Evolutionary conservation across 2,888 invertebrate species (phyloP).

Genomic region (Apotomis betuletana): DNA sequence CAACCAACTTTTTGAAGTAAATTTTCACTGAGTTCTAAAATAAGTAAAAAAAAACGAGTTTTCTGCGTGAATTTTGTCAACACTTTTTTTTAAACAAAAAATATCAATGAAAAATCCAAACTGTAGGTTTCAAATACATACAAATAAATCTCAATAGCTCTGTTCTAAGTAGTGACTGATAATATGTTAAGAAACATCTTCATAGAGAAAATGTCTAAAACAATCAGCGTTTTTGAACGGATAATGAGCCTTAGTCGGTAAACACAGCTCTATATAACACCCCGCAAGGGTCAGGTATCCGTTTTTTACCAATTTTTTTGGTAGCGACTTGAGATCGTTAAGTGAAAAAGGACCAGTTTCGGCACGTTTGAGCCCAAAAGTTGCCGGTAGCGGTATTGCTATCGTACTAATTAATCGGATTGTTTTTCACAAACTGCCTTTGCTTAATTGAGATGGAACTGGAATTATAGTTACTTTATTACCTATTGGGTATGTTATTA

Average conservation of each 20-base stretch:
- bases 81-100: too few species aligned
- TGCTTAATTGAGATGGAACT: constrained; percentile 48
- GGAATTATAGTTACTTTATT: constrained; percentile 11
- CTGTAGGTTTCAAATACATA: too few species aligned
- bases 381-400: constrained; percentile 69
- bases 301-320: constrained; percentile 73
- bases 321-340: constrained; percentile 73
- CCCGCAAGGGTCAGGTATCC: constrained; percentile 66
- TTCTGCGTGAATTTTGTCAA: too few species aligned
- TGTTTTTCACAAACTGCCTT: constrained; percentile 60
- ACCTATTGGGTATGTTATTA: neutral
- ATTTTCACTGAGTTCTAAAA: too few species aligned
- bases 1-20: too few species aligned
- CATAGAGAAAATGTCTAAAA: too few species aligned
- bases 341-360: constrained; percentile 76
- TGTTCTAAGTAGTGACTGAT: too few species aligned
- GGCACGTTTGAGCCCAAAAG: constrained; percentile 70
- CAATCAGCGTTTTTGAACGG: too few species aligned
- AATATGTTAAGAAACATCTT: too few species aligned
- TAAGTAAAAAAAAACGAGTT: too few species aligned
- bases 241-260: constrained; percentile 40
- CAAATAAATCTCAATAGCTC: too few species aligned
- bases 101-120: too few species aligned
- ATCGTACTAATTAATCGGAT: constrained; percentile 77
- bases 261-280: constrained; percentile 56